Conservation (phyloP, 2,888 invertebrate species). For the Steinernema scapterisci region DNA sequence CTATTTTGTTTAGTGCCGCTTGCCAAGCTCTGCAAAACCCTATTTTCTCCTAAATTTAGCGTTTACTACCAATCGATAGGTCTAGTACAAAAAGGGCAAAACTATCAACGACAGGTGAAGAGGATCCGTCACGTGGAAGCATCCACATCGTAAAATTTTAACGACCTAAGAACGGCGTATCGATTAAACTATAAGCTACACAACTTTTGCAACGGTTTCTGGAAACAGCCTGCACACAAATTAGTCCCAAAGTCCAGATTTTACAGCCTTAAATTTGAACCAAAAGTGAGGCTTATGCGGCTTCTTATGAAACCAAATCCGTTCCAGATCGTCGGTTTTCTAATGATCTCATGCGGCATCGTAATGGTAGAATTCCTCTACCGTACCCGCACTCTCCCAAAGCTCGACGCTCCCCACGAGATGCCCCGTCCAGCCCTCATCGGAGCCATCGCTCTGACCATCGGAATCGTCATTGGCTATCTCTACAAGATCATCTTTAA, state of each 20-base stretch:
- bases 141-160: slow-evolving; percentile 15
- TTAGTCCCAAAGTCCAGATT: too few relatives aligned
- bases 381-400: slow-evolving; percentile 53
- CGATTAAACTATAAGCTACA: neutral
- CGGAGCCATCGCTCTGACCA: slow-evolving; percentile 59
- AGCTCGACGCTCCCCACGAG: slow-evolving; percentile 60
- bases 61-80: too few relatives aligned
- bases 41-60: too few relatives aligned
- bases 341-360: slow-evolving; percentile 58
- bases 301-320: neutral
- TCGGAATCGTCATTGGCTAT: slow-evolving; percentile 65
- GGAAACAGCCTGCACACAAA: too few relatives aligned
- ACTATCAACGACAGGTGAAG: neutral
- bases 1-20: too few relatives aligned
- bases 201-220: neutral
- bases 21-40: too few relatives aligned
- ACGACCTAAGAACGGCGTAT: neutral
- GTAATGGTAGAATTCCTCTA: slow-evolving; percentile 61
- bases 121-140: neutral
- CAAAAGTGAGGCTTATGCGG: slow-evolving; percentile 6
- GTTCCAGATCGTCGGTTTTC: slow-evolving; percentile 55
- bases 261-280: slow-evolving; percentile 13
- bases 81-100: slow-evolving; percentile 19
- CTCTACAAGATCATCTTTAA: slow-evolving; percentile 64
- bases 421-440: slow-evolving; percentile 62